Percentiles rank a stretch among this genome's conserved stretches.
Evolutionary conservation across 2,113 vertebrate genomes (phyloP).

Genomic region (Antigone vipio): DNA sequence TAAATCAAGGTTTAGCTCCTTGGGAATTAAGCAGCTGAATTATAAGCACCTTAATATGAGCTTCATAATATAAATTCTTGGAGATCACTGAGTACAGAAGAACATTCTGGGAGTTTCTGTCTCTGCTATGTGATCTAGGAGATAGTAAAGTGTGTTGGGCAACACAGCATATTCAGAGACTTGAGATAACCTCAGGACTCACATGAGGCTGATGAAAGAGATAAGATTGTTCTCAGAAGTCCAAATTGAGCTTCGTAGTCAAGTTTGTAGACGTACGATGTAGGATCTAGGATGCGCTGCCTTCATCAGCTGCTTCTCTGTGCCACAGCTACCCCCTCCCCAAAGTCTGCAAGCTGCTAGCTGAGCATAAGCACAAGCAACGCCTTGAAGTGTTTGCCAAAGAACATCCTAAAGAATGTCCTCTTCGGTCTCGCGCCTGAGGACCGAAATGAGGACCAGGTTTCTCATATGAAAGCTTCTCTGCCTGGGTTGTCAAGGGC

Average conservation of each 20-base stretch:
- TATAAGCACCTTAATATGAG: background rate
- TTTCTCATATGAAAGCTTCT: background rate
- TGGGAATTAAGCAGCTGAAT: background rate
- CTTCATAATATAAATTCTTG: background rate
- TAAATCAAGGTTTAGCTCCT: constrained; percentile 3
- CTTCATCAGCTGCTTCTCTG: background rate
- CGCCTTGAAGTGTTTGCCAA: background rate
- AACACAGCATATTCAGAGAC: background rate
- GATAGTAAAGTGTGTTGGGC: background rate
- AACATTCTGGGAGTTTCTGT: constrained; percentile 7
- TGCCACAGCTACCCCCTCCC: accelerated
- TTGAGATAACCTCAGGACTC: background rate
- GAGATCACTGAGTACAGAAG: background rate
- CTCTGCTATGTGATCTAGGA: constrained; percentile 1
- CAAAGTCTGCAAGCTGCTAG: background rate
- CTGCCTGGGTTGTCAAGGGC: background rate
- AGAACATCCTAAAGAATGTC: background rate
- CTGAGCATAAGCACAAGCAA: background rate
- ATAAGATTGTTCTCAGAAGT: background rate
- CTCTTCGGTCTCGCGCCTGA: background rate
- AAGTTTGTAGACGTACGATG: background rate
- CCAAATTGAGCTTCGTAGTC: background rate
- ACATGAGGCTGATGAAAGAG: background rate
- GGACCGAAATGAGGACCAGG: background rate
- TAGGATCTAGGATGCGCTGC: background rate